Evolutionary conservation across 2,888 invertebrate genomes (phyloP).

Genomic region (Gortyna flavago): DNA sequence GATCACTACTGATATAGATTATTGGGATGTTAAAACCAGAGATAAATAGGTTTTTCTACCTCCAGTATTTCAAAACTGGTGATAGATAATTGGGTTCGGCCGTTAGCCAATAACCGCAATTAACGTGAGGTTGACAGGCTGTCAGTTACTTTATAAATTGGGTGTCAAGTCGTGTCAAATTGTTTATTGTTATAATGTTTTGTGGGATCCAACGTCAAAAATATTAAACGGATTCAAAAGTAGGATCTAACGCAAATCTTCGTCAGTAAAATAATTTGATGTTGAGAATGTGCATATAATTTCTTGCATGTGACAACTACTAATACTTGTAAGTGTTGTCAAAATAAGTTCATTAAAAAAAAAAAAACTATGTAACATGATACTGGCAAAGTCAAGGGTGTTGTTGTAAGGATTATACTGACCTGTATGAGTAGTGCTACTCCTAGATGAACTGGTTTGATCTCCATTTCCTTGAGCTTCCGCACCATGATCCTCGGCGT

Average conservation of each 20-base stretch:
- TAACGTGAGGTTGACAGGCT: neutral
- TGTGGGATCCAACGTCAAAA: too few species aligned
- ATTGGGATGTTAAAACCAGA: too few species aligned
- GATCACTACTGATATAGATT: too few species aligned
- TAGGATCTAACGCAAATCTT: too few species aligned
- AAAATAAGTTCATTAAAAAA: neutral
- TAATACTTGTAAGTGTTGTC: neutral
- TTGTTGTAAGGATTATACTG: neutral
- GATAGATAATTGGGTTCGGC: too few species aligned
- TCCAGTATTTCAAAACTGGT: too few species aligned
- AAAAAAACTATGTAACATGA: too few species aligned
- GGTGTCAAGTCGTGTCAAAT: neutral
- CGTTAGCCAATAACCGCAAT: neutral
- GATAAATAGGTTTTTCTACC: too few species aligned
- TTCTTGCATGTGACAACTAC: neutral
- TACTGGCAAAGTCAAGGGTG: too few species aligned
- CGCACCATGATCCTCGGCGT: slow-evolving; percentile 78
- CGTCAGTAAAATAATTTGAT: neutral
- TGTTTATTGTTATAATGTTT: too few species aligned
- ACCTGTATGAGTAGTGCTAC: slow-evolving; percentile 74
- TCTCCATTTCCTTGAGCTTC: slow-evolving; percentile 76
- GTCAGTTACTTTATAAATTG: neutral
- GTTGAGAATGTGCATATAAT: neutral
- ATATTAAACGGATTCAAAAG: too few species aligned
- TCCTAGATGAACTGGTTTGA: slow-evolving; percentile 83